Evolutionary conservation across 1,140 invertebrate species (phyloP), one percentile per base, ranked within the genome.

Genomic region (Bombus breviceps): DNA sequence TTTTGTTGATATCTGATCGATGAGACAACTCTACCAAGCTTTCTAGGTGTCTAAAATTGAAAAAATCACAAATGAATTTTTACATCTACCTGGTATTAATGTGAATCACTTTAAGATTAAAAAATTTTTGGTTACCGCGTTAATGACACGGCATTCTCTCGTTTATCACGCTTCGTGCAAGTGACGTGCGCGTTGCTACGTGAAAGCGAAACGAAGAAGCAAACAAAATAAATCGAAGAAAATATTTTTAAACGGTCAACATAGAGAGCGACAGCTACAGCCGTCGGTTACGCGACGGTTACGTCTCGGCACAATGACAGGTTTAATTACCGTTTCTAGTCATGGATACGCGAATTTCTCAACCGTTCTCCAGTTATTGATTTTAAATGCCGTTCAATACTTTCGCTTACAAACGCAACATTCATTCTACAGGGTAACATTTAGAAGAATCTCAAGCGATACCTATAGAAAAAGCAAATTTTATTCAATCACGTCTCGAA

Each of bases 261-360:
- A 64, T 81, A 25, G 22, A 81, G 85, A 87, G 77, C 81, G 83
- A 86, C 83, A 79, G 64, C 53, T 69, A 86, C 72, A 57, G 57
- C 66, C 43, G 76, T 88, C 83, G 57, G 66, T 88, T 53, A n/a
- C 37, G 32, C 68, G 64, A 72, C 73, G 34, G 53, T 43, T 69
- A 18, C 18, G 41, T 77, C 81, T 78, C 85, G n/a, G 80, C 47
- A 41, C 85, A 81, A 90, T 90, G 89, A 89, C 89, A 90, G 89
- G 53, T 90, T 89, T 87, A 90, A 90, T 90, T 90, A 90, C 62
- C 76, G 39, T 77, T 59, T n/a, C 53, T 68, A 41, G 43, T 39
- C 64, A 18, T 57, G 68, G 34, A 62, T 43, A 62, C 47, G n/a
- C 47, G 47, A 76, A 85, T 86, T 86, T 80, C 85, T 80, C 47